Base-by-base conservation (phyloP, 2,888 invertebrate genomes). In the Idaea straminata region DNA sequence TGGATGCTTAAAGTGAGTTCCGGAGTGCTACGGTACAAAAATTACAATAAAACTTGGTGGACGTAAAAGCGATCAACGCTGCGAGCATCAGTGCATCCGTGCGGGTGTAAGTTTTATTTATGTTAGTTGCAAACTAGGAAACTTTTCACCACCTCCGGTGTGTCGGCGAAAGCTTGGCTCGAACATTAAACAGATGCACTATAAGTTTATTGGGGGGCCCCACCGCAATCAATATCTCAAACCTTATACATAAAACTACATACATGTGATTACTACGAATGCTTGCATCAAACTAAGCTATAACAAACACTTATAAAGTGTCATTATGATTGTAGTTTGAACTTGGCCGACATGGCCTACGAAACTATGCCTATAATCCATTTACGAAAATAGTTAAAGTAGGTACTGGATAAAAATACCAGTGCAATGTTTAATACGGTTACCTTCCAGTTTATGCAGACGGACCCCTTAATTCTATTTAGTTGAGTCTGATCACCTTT, bases 71-170 rank as follows among this genome's bases (percentile, higher is more conserved):
- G 61, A 36, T 25, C 61, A 47, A 61, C 61, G 61, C 36, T 35
- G 10, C 15, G 61, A 38, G 36, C 64, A 35, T 15, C 25, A 38
- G 35, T 59, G 57, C 59, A 57, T 47, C 65, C 16, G 35, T 59
- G 57, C 35, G 16, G 61, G 35, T 13, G 13, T 35, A 63, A 63
- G 67, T 65, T 68, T 68, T 60, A 65, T 65, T 65, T 62, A 66
- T 61, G 61, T 62, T 62, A 61, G 57, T 65, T 62, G 38, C 59
- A 58, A 67, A 67, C 60, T 61, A 59, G 34, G 13, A 5, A 67
- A 65, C 60, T 68, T 63, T 65, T 65, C 61, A 47, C 61, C 57
- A 57, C 47, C 62, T 58, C 38, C 57, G 15, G 36, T 61, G 61
- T 38, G 57, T 59, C 61, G 62, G 47, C 34, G n/a, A 34, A 34